These are phyloP conservation scores for Drosophila nr. perissopoda DNA, from an alignment of 2,888 invertebrate species.

Conservation along the genomic window DNA sequence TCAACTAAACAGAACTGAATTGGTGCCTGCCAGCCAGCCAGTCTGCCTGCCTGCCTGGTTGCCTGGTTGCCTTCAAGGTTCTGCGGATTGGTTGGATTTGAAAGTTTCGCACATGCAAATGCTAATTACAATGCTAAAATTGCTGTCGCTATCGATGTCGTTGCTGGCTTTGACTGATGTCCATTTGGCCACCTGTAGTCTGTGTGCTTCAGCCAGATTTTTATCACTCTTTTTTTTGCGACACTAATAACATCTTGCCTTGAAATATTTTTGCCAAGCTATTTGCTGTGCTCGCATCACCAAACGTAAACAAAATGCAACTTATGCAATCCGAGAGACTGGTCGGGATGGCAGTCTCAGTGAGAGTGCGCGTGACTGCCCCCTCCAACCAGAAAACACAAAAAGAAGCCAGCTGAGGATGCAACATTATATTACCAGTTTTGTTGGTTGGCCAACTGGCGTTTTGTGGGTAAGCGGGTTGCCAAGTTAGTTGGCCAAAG, in stretches of 20 bases:
- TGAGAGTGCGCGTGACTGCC: constrained; percentile 60
- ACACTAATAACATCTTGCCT: constrained; percentile 33
- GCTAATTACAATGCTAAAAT: constrained; percentile 56
- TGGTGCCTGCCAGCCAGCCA: constrained; percentile 5
- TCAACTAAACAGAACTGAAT: background rate
- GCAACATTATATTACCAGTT: constrained; percentile 64
- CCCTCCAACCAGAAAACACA: constrained; percentile 19
- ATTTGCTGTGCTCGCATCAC: constrained; percentile 51
- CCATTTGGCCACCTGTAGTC: constrained; percentile 43
- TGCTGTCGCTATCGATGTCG: constrained; percentile 16
- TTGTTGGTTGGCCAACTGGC: constrained; percentile 53
- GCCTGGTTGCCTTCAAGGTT: constrained; percentile 54
- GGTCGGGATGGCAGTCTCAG: constrained; percentile 46
- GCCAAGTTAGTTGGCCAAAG: constrained; percentile 60
- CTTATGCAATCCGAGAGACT: constrained; percentile 62
- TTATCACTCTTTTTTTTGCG: background rate
- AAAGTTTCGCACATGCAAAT: constrained; percentile 68
- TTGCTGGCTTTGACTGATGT: constrained; percentile 52
- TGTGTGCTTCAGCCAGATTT: background rate
- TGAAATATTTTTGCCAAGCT: constrained; percentile 24
- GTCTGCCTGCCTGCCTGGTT: background rate
- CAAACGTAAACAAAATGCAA: constrained; percentile 60
- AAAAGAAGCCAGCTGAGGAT: constrained; percentile 61
- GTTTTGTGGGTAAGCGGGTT: constrained; percentile 64
- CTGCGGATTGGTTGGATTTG: constrained; percentile 51